Percentiles rank a stretch among this genome's conserved stretches.
Evolutionary conservation across 2,113 vertebrate species (phyloP).

Genomic region (Addax nasomaculatus): DNA sequence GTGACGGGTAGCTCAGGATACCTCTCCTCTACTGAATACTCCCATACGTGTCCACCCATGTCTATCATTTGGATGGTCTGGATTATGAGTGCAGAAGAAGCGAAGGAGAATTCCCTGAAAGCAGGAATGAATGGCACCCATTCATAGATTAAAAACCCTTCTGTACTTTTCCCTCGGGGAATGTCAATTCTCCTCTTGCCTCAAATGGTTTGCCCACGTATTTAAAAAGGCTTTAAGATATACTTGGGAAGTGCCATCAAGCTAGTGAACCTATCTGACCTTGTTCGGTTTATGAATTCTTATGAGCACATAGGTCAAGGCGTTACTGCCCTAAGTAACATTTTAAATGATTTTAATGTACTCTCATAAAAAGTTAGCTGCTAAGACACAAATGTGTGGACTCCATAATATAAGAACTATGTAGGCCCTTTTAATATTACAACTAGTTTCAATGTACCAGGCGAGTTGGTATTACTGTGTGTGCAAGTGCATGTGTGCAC

Average conservation of each 20-base stretch:
- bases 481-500: too few relatives aligned
- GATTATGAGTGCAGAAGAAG: background rate
- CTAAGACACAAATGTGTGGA: background rate
- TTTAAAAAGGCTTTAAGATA: background rate
- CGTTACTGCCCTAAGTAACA: background rate
- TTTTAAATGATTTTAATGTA: conserved; percentile 56
- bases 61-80: background rate
- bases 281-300: conserved; percentile 42
- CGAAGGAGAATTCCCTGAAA: background rate
- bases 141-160: background rate
- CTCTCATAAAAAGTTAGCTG: conserved; percentile 14
- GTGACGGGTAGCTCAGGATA: background rate
- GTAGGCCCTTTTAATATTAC: background rate
- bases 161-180: background rate
- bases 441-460: background rate
- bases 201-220: background rate
- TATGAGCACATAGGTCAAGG: conserved; percentile 33
- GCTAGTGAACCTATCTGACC: background rate
- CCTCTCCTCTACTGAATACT: background rate
- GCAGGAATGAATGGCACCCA: background rate
- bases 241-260: background rate
- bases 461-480: background rate
- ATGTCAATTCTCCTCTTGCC: background rate
- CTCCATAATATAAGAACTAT: background rate
- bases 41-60: rapidly evolving